Base-by-base conservation (phyloP, 2,113 vertebrate genomes). In the Rhea pennata region DNA sequence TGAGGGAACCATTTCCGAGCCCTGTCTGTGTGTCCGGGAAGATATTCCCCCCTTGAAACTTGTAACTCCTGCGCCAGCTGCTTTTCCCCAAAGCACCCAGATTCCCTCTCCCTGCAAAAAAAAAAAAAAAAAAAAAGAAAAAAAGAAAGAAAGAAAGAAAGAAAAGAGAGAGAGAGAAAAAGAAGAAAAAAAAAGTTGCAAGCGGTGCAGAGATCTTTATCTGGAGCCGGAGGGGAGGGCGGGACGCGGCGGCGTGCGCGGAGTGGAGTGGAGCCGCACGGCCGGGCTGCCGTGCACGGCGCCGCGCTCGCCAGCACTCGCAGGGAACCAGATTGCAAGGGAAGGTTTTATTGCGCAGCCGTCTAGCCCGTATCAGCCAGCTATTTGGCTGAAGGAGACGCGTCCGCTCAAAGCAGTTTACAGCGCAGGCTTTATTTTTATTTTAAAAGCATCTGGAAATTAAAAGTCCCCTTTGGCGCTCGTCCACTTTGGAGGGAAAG, bases 381-480 rank as follows among this genome's bases (percentile, higher is more conserved):
- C 74, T 81, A 64, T 93, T 89, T 95, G 96, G 97, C 96, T 95
- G 94, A 89, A 92, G 90, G 92, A 96, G 93, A 92, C 77, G 81
- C 42, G 2, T 91, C 95, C 90, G 71, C 96, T 97, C 96, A 97
- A 96, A 97, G 92, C 89, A 96, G 95, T 91, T 98, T 97, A 97
- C 88, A 97, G 97, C 96, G 90, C 92, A 94, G 96, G 54, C 95
- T 98, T 97, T 97, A 95, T 97, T 97, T 95, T 97, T 97, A 95
- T 97, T 98, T 98, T 97, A 96, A 97, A 98, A 97, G 96, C 96
- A 97, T 98, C 96, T 98, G 97, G 98, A 98, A 97, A 98, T 97
- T 96, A 96, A 98, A 98, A 98, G 89, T 91, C 93, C 95, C 82
- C 70, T 94, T 97, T 98, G 96, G 97, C 96, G 22, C 56, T 79